Percentiles rank a stretch among this genome's conserved stretches.
phyloP scores from a whole-genome alignment of 2,888 invertebrate species.

The Embidobia sp. region DNA sequence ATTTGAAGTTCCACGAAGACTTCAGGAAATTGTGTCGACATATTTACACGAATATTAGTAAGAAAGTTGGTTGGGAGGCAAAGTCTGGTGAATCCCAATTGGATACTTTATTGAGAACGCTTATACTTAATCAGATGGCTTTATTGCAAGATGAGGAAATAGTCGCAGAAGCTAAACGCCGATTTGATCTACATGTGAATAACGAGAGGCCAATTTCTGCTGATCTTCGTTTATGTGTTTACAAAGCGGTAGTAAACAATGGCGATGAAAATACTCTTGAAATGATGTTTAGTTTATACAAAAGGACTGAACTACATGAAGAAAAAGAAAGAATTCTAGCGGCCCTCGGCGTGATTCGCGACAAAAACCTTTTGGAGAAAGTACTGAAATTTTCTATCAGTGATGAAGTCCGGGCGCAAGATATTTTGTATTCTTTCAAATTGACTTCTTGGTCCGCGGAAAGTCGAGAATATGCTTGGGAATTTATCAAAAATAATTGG shows the following conservation, averaged over 20 bases:
- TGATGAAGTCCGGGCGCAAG: slow-evolving; percentile 95
- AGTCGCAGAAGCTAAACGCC: slow-evolving; percentile 88
- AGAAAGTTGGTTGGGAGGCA: slow-evolving; percentile 88
- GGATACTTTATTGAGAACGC: slow-evolving; percentile 91
- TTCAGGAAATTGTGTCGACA: slow-evolving; percentile 89
- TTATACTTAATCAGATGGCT: slow-evolving; percentile 92
- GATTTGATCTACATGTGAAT: slow-evolving; percentile 87
- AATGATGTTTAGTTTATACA: slow-evolving; percentile 90
- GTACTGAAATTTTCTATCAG: slow-evolving; percentile 92
- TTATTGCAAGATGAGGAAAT: slow-evolving; percentile 90
- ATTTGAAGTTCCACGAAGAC: slow-evolving; percentile 88
- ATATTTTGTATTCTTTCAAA: slow-evolving; percentile 94
- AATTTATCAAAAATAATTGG: slow-evolving; percentile 94
- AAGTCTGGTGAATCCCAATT: slow-evolving; percentile 92
- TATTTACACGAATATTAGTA: slow-evolving; percentile 88
- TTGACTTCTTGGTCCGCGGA: slow-evolving; percentile 90
- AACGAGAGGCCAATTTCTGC: slow-evolving; percentile 87
- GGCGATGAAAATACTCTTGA: slow-evolving; percentile 88
- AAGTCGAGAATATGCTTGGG: slow-evolving; percentile 94
- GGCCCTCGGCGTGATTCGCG: slow-evolving; percentile 90
- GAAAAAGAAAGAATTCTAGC: slow-evolving; percentile 95
- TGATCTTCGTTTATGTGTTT: slow-evolving; percentile 93
- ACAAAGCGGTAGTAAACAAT: slow-evolving; percentile 90
- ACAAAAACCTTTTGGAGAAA: slow-evolving; percentile 87
- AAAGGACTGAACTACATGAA: slow-evolving; percentile 93